Percentiles rank a stretch among this genome's conserved stretches.
Evolutionary conservation across 2,113 vertebrate genomes (phyloP).

Genomic region (Chelonoidis abingdonii): DNA sequence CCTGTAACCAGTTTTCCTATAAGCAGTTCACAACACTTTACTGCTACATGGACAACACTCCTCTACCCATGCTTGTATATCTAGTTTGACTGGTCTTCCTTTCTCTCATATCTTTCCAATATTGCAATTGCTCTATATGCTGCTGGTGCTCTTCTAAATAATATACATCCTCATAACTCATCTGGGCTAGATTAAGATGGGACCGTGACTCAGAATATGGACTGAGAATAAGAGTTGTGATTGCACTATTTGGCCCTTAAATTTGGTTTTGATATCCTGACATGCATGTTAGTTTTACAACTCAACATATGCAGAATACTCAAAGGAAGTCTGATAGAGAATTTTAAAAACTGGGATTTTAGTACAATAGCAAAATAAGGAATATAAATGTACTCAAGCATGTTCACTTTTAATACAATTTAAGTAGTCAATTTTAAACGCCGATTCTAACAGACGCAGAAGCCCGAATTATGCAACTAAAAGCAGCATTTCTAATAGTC

Average conservation of each 20-base stretch:
- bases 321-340: background rate
- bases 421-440: background rate
- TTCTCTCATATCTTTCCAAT: background rate
- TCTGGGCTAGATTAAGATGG: background rate
- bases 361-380: background rate
- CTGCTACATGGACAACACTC: background rate
- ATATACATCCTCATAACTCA: background rate
- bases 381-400: background rate
- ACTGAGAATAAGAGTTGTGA: too few species aligned
- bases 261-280: too few species aligned
- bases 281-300: background rate
- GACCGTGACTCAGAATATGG: background rate
- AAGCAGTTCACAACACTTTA: background rate
- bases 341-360: background rate
- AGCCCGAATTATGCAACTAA: background rate
- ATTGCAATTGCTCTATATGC: background rate
- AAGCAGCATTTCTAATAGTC: background rate
- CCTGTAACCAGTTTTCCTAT: background rate
- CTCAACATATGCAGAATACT: background rate
- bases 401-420: background rate
- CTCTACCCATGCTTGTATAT: background rate
- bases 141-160: background rate
- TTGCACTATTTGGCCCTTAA: too few species aligned
- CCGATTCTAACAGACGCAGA: background rate
- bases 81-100: background rate